Evolutionary conservation across 2,888 invertebrate species (phyloP).

Genomic region (Pristionchus mayeri): DNA sequence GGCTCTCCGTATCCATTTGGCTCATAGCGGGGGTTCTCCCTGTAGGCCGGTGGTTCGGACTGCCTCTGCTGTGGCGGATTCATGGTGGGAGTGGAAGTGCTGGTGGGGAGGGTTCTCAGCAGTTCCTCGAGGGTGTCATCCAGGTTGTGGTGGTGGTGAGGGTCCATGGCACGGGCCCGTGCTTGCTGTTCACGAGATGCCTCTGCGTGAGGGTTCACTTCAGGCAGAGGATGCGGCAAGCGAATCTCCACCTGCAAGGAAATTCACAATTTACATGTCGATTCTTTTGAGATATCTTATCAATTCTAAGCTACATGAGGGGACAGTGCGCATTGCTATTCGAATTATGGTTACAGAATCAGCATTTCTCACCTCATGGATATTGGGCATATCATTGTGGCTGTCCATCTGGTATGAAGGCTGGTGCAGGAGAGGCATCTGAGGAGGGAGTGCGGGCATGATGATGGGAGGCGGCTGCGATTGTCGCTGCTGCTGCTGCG

Average conservation of each 20-base stretch:
- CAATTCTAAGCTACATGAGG: no score
- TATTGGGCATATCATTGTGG: background rate
- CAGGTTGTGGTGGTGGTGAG: background rate
- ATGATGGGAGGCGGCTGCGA: background rate
- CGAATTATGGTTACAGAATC: no score
- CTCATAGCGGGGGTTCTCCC: background rate
- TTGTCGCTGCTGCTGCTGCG: background rate
- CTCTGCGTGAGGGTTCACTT: background rate
- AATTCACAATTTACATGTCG: background rate
- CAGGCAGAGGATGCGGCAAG: background rate
- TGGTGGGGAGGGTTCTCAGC: conserved; percentile 39
- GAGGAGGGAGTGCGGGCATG: background rate
- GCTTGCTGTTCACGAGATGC: background rate
- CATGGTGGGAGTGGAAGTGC: background rate
- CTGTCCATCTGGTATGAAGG: background rate
- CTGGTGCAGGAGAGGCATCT: conserved; percentile 7
- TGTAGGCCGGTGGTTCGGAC: conserved; percentile 50
- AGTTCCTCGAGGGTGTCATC: conserved; percentile 30
- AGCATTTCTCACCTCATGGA: background rate
- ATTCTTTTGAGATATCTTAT: background rate
- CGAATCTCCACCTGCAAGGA: background rate
- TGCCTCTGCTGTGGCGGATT: conserved; percentile 53
- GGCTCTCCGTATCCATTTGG: background rate
- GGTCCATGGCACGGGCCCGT: background rate
- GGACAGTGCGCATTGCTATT: no score